Evolutionary conservation across 1,140 invertebrate species (phyloP).

Genomic region (Helicoverpa zea): DNA sequence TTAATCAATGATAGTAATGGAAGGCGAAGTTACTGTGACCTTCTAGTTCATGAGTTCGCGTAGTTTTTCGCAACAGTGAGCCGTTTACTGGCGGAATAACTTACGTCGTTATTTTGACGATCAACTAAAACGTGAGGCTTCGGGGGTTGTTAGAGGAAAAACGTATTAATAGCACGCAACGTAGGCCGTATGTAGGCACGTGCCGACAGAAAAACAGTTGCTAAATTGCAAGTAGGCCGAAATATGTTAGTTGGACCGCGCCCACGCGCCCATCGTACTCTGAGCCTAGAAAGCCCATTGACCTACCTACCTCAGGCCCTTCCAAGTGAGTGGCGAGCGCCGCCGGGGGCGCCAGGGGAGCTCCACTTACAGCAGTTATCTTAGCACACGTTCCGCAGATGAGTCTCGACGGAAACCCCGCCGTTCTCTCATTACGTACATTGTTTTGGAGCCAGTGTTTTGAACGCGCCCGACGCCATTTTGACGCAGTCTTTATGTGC

Average conservation of each 20-base stretch:
- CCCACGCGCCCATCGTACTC: constrained; percentile 53
- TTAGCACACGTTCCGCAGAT: constrained; percentile 56
- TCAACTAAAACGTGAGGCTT: constrained; percentile 23
- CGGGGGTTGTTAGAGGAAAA: constrained; percentile 36
- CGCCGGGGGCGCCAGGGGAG: constrained; percentile 45
- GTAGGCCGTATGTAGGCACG: constrained; percentile 55
- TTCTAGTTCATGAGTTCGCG: constrained; percentile 18
- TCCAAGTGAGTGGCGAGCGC: constrained; percentile 17
- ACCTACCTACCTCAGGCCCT: constrained; percentile 58
- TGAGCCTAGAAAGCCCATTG: constrained; percentile 61
- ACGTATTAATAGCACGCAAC: constrained; percentile 48
- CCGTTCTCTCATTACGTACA: constrained; percentile 62
- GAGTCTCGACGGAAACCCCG: constrained; percentile 57
- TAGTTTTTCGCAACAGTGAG: constrained; percentile 15
- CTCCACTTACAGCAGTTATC: constrained; percentile 46
- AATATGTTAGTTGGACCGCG: constrained; percentile 55
- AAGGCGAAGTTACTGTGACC: constrained; percentile 12
- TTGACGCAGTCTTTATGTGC: constrained; percentile 32
- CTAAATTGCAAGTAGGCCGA: constrained; percentile 69
- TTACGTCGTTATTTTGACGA: constrained; percentile 24
- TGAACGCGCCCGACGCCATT: constrained; percentile 53
- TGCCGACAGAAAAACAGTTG: constrained; percentile 60
- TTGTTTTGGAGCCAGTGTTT: constrained; percentile 58
- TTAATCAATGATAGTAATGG: constrained; percentile 12
- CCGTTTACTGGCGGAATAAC: constrained; percentile 23